phyloP scores from a whole-genome alignment of 2,113 vertebrate genomes.

The Turnix velox region DNA sequence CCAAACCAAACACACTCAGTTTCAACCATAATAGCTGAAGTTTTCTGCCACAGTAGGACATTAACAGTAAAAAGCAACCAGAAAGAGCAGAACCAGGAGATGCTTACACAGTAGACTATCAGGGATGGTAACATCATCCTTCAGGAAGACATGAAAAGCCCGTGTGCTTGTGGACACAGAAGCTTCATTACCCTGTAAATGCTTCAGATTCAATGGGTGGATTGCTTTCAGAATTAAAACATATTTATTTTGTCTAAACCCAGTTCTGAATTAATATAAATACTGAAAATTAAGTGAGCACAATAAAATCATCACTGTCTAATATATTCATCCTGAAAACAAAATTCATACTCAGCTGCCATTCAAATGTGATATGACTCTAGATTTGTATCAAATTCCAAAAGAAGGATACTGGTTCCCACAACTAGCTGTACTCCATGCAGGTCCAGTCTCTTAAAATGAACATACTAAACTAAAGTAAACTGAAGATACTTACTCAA shows the following conservation, averaged over 20 bases:
- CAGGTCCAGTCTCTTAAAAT: background rate
- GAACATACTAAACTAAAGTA: background rate
- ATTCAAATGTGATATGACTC: background rate
- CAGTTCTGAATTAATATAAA: background rate
- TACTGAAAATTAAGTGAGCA: background rate
- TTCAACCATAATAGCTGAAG: background rate
- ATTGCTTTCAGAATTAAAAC: background rate
- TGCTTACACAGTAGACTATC: background rate
- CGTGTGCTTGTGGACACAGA: background rate
- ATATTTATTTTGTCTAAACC: background rate
- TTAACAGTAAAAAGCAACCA: background rate
- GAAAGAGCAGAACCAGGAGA: background rate
- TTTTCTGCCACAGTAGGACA: background rate
- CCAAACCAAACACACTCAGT: background rate
- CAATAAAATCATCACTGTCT: background rate
- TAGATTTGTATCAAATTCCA: background rate
- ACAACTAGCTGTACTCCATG: background rate
- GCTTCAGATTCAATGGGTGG: background rate
- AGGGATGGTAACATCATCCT: background rate
- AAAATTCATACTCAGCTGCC: background rate
- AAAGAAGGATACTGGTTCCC: background rate
- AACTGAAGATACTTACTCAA: background rate
- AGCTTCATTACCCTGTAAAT: background rate
- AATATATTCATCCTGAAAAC: background rate
- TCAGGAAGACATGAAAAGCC: background rate